Evolutionary conservation across 2,888 invertebrate genomes (phyloP), one percentile per base, ranked within the genome.

Genomic region (Eristalis intricaria): DNA sequence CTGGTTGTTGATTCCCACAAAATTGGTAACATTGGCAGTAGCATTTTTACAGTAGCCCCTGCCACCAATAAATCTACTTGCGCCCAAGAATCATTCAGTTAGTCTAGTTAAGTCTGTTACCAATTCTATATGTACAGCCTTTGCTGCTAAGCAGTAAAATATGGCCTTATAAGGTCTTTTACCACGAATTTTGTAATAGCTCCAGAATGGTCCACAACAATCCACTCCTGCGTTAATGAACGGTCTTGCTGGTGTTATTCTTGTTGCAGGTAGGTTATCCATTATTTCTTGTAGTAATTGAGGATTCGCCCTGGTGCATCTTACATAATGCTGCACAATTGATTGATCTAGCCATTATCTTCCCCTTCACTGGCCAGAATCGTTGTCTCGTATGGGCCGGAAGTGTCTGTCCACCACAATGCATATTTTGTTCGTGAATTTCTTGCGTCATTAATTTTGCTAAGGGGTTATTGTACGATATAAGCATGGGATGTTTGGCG

Each of bases 351-450:
- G n/a, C 82, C n/a, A 86, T 61, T 32, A 58, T 88, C 63, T 86
- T 80, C n/a, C 84, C 89, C 8, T 88, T 77, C 8, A 90, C 81
- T 11, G 88, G 88, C 90, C 90, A 90, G n/a, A n/a, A n/a, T n/a
- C n/a, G n/a, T n/a, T n/a, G n/a, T n/a, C n/a, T n/a, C n/a, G n/a
- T n/a, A n/a, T n/a, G n/a, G n/a, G n/a, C n/a, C n/a, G n/a, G 82
- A 88, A 90, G 65, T 80, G 64, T 65, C 63, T 88, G 86, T n/a
- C 70, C 60, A 13, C 81, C 83, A 10, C 69, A 50, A 32, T 32
- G 32, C 32, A 32, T 32, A 5, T 32, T 32, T 32, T 32, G 5
- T 32, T 32, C 3, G 32, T 5, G 32, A 32, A 32, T 32, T 32
- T 32, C 32, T 35, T 89, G 81, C 19, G 85, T 68, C 13, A 71